Base-by-base conservation (phyloP, 1,140 invertebrate genomes). In the Microplitis mediator region DNA sequence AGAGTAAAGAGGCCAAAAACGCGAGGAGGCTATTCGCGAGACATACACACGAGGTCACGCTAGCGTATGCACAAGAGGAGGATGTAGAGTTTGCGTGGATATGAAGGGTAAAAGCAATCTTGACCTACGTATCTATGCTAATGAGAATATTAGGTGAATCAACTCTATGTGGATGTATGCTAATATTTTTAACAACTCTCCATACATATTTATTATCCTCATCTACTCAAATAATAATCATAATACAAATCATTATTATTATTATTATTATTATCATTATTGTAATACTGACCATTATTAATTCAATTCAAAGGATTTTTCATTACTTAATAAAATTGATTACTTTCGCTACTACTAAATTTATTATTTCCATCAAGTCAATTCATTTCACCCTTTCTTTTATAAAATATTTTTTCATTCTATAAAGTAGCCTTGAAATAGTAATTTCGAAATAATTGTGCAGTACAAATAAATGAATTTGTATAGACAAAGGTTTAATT, bases 51-150 rank as follows among this genome's bases (percentile, higher is more conserved):
- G 35, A 34, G 61, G 50, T 65, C 62, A 71, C 69, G 60, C 69
- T 54, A 50, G 36, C 31, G 50, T 52, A 71, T 56, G 64, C 62
- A 52, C 13, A 50, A 45, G 39, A 54, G 56, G 60, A 71, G 45
- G 60, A 71, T 71, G 32, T 64, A 45, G 61, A 66, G 67, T 67
- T 75, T 61, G 74, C 74, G 74, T 75, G 74, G 68, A 75, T 72
- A 54, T 72, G 61, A 72, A 75, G 74, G 71, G 70, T 75, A 72
- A 75, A 75, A 66, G 67, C 67, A 75, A 75, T 75, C 74, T 75
- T 75, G 71, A 75, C 71, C 68, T 73, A 75, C 62, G 74, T 75
- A 75, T 75, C 74, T 75, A 75, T 75, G 74, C 58, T 75, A 75
- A 75, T 75, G 74, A 75, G 74, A 73, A 73, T 72, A 65, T 71